A percentile compares a stretch with the other conserved stretches of the same genome.
Conservation (phyloP, 2,888 invertebrate species). For the Agonopterix heracliana region DNA sequence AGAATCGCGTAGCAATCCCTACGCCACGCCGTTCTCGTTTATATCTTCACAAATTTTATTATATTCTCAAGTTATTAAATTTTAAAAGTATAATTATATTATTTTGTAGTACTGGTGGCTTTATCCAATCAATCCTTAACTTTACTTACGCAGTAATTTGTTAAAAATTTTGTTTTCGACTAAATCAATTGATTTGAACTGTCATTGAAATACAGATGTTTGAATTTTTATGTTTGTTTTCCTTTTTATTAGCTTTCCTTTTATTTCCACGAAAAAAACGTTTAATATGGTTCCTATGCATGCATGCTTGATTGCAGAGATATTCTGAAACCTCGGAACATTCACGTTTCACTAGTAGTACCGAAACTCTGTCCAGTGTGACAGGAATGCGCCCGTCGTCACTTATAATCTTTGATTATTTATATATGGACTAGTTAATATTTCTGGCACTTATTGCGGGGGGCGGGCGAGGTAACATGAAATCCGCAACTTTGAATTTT, state of each 20-base stretch:
- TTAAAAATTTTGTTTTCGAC: slow-evolving; percentile 71
- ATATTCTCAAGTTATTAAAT: slow-evolving; percentile 23
- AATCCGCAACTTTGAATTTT: too few relatives aligned
- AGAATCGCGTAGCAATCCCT: slow-evolving; percentile 28
- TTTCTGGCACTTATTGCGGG: too few relatives aligned
- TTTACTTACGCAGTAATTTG: slow-evolving; percentile 61
- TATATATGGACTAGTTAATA: too few relatives aligned
- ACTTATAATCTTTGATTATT: too few relatives aligned
- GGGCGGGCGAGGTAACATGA: too few relatives aligned
- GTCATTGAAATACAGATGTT: slow-evolving; percentile 72
- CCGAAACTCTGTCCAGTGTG: too few relatives aligned
- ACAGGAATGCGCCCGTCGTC: too few relatives aligned
- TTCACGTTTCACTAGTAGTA: too few relatives aligned
- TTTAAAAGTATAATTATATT: slow-evolving; percentile 14
- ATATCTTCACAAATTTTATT: slow-evolving; percentile 43
- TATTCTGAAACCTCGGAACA: too few relatives aligned
- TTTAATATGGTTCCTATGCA: too few relatives aligned
- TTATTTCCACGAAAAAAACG: too few relatives aligned
- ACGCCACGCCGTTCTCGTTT: slow-evolving; percentile 17
- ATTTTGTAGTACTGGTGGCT: slow-evolving; percentile 40
- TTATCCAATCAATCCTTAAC: slow-evolving; percentile 66
- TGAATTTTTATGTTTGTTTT: slow-evolving; percentile 56
- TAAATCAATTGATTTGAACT: slow-evolving; percentile 67
- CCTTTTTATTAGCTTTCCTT: slow-evolving; percentile 14
- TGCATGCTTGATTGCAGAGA: too few relatives aligned